Evolutionary conservation across 2,797 vertebrate genomes (phyloP).

Genomic region (Parauchenoglanis ngamensis): DNA sequence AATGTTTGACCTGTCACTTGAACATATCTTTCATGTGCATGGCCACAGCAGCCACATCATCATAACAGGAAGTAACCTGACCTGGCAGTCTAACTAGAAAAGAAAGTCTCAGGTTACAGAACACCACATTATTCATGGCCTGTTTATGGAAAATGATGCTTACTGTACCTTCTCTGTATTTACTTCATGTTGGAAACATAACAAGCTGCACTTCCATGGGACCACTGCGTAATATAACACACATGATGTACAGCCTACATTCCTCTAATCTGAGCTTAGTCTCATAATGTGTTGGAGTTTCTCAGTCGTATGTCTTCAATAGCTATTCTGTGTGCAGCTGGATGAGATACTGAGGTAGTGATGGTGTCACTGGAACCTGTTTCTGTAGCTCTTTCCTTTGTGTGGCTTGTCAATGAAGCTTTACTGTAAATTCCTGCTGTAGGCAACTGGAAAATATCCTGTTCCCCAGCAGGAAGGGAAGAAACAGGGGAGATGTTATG

Average conservation of each 20-base stretch:
- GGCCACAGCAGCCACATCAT: background rate
- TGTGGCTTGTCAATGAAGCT: constrained; percentile 46
- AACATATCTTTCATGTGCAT: constrained; percentile 20
- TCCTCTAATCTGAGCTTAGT: constrained; percentile 33
- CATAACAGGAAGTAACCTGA: constrained; percentile 11
- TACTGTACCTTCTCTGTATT: background rate
- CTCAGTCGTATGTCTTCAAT: background rate
- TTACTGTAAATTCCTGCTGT: constrained; percentile 40
- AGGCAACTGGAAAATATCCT: constrained; percentile 47
- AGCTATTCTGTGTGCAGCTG: constrained; percentile 36
- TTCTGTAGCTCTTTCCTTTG: constrained; percentile 48
- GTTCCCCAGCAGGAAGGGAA: constrained; percentile 36
- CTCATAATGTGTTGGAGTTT: constrained; percentile 26
- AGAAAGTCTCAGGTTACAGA: constrained; percentile 17
- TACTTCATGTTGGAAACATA: constrained; percentile 9
- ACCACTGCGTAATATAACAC: background rate
- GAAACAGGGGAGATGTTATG: constrained; percentile 35
- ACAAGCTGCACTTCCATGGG: background rate
- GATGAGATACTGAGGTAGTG: constrained; percentile 40
- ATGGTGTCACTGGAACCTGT: constrained; percentile 38
- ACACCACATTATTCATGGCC: constrained; percentile 1
- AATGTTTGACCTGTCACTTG: background rate
- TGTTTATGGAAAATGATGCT: constrained; percentile 2
- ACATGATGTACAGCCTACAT: background rate
- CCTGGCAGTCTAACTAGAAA: background rate